phyloP scores from a whole-genome alignment of 2,888 invertebrate species.

The Spilosoma lubricipeda region DNA sequence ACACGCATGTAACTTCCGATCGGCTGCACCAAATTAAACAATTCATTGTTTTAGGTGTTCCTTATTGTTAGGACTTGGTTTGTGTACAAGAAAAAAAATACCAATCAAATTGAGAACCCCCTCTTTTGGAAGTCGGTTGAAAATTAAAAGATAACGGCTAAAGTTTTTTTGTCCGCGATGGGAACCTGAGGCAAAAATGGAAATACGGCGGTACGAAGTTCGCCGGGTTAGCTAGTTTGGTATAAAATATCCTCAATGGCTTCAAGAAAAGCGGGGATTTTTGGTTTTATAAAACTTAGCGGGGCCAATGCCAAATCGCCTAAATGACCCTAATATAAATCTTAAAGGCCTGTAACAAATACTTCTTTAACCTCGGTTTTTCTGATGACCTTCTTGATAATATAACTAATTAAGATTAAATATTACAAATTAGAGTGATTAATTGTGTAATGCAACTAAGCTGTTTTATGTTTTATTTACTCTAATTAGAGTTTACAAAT shows the following conservation, averaged over 20 bases:
- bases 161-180: too few relatives aligned
- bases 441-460: constrained; percentile 11
- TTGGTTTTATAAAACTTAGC: not conserved
- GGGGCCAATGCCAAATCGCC: not conserved
- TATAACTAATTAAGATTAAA: constrained; percentile 45
- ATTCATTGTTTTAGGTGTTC: too few relatives aligned
- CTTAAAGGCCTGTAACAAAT: constrained; percentile 15
- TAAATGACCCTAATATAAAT: not conserved
- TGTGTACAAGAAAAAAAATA: too few relatives aligned
- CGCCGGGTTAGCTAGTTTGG: too few relatives aligned
- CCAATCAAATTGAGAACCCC: too few relatives aligned
- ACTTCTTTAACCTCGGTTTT: constrained; percentile 45
- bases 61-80: too few relatives aligned
- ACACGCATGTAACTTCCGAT: too few relatives aligned
- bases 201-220: too few relatives aligned
- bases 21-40: too few relatives aligned
- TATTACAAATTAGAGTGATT: constrained; percentile 20
- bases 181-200: too few relatives aligned
- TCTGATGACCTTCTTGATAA: constrained; percentile 38
- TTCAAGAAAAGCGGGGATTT: not conserved
- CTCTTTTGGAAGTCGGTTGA: too few relatives aligned
- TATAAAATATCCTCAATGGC: not conserved
- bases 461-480: constrained; percentile 26
- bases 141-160: too few relatives aligned
- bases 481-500: constrained; percentile 20